phyloP scores from a whole-genome alignment of 2,113 vertebrate genomes.

The Leuciscus idus region DNA sequence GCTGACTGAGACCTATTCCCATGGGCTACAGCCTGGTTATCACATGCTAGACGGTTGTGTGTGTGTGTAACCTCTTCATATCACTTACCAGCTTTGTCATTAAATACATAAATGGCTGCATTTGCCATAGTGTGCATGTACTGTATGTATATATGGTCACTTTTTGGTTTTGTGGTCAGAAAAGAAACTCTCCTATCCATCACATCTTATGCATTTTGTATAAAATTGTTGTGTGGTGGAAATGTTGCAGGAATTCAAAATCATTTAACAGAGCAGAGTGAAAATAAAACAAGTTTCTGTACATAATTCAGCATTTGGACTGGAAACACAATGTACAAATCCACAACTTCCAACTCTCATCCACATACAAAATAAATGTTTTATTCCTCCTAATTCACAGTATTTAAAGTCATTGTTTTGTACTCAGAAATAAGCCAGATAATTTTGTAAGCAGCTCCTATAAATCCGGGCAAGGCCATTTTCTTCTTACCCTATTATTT shows the following conservation, averaged over 20 bases:
- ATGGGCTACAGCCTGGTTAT: slow-evolving; percentile 13
- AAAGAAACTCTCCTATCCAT: neutral
- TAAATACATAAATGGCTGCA: neutral
- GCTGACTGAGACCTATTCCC: slow-evolving; percentile 14
- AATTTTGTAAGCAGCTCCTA: slow-evolving; percentile 11
- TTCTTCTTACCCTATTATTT: slow-evolving; percentile 1
- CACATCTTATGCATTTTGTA: neutral
- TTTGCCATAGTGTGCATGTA: neutral
- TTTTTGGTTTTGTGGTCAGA: neutral
- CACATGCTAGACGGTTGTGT: neutral
- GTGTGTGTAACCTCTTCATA: neutral
- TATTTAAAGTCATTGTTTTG: slow-evolving; percentile 44
- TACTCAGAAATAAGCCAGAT: neutral
- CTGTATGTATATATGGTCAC: neutral
- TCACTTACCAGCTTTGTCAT: neutral
- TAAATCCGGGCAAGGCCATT: neutral
- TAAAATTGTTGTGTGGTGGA: neutral
- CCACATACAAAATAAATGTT: neutral
- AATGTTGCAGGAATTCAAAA: neutral
- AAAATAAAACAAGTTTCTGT: neutral
- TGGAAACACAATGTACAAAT: neutral
- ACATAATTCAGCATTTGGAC: neutral
- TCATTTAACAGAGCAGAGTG: neutral
- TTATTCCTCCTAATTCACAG: neutral
- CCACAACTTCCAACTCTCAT: neutral